phyloP scores from a whole-genome alignment of 2,888 invertebrate species.

The Xanthostigma xanthostigma region DNA sequence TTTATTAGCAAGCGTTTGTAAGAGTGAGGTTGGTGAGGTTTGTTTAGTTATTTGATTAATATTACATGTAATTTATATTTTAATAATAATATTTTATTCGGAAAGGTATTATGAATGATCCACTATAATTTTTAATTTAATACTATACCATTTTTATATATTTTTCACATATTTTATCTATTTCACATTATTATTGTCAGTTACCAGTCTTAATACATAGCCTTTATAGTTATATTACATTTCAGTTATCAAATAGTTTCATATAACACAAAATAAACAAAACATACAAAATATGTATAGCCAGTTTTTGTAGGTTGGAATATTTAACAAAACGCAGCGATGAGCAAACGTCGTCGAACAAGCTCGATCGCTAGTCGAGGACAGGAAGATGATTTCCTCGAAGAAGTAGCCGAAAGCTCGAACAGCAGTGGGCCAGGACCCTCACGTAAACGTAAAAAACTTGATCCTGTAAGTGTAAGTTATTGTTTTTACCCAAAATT shows the following conservation, averaged over 20 bases:
- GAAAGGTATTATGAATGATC: too few species aligned
- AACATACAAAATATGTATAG: not conserved
- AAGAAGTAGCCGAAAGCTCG: constrained; percentile 45
- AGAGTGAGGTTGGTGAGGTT: too few species aligned
- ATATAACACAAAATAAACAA: constrained; percentile 4
- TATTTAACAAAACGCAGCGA: constrained; percentile 17
- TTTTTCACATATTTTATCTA: too few species aligned
- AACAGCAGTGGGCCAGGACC: constrained; percentile 33
- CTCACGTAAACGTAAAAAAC: constrained; percentile 50
- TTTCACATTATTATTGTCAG: too few species aligned
- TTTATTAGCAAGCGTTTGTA: too few species aligned
- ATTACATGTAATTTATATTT: too few species aligned
- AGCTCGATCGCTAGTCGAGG: constrained; percentile 70
- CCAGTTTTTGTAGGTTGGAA: not conserved
- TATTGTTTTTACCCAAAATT: not conserved
- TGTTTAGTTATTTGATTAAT: too few species aligned
- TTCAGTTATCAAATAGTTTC: not conserved
- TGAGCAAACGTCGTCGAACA: constrained; percentile 70
- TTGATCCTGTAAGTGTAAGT: constrained; percentile 52
- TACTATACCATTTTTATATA: too few species aligned
- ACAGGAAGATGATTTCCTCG: constrained; percentile 54
- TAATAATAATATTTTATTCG: too few species aligned
- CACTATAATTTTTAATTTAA: too few species aligned
- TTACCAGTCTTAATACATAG: too few species aligned
- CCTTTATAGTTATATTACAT: too few species aligned